Evolutionary conservation across 2,797 vertebrate genomes (phyloP).

Genomic region (Protosalanx chinensis): DNA sequence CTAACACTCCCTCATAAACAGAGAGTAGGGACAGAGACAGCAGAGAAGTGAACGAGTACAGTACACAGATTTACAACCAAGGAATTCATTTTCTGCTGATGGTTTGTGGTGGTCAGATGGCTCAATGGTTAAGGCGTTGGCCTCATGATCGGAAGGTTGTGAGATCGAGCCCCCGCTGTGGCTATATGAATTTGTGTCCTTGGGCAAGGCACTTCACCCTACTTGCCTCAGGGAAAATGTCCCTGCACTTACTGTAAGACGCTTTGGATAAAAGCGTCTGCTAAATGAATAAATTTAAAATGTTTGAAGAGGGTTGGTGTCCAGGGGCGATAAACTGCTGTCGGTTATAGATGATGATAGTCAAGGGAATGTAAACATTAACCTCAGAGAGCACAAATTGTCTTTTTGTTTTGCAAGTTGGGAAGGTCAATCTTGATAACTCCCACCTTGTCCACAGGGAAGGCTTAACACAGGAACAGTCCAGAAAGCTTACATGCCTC

Average conservation of each 20-base stretch:
- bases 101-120: no score
- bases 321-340: not conserved
- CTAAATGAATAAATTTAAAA: no score
- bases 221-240: no score
- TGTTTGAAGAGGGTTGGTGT: constrained; percentile 3
- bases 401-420: constrained; percentile 43
- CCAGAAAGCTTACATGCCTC: constrained; percentile 48
- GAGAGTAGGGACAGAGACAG: constrained; percentile 5
- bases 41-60: constrained; percentile 15
- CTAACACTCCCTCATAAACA: not conserved
- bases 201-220: no score
- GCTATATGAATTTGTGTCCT: no score
- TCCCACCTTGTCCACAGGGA: constrained; percentile 33
- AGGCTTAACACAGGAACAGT: constrained; percentile 44
- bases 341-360: constrained; percentile 35
- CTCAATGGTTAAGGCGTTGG: no score
- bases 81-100: not conserved
- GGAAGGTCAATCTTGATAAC: constrained; percentile 43
- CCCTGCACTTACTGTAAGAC: no score
- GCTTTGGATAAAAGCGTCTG: no score
- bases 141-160: no score
- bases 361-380: constrained; percentile 38
- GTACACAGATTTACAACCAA: not conserved
- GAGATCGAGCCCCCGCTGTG: no score
- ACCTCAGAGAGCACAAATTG: constrained; percentile 36